Percentiles rank a stretch among this genome's conserved stretches.
Evolutionary conservation across 35 echinoderm and acorn worm species (phyloP).

Genomic region (Ophioderma brevispina): DNA sequence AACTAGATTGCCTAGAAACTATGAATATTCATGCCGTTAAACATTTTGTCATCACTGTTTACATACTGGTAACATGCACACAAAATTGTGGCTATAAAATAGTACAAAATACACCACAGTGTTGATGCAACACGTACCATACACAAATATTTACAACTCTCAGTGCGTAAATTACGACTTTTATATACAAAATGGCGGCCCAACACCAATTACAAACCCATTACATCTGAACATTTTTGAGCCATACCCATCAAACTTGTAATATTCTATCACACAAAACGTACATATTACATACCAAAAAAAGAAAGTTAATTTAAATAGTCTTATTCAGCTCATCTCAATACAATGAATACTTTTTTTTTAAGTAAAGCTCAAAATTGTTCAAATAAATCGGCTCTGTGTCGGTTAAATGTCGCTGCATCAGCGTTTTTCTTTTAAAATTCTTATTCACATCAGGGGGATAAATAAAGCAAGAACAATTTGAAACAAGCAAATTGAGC

Average conservation of each 20-base stretch:
- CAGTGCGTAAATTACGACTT: slow-evolving; percentile 5
- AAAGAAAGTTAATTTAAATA: background rate
- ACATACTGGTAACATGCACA: background rate
- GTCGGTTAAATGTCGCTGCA: no score
- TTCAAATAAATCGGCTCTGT: no score
- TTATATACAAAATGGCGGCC: background rate
- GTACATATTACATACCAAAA: background rate
- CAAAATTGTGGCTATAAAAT: background rate
- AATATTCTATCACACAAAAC: background rate
- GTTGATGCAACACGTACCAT: background rate
- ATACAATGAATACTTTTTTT: background rate
- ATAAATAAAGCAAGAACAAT: no score
- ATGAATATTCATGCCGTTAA: background rate
- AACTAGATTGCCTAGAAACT: background rate
- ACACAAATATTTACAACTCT: background rate
- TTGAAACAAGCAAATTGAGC: no score
- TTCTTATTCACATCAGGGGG: no score
- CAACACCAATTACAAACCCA: background rate
- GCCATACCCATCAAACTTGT: background rate
- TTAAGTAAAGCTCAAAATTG: no score
- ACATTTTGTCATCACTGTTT: background rate
- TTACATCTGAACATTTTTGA: background rate
- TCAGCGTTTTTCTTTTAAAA: no score
- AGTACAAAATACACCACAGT: slow-evolving; percentile 6
- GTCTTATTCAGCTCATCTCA: slow-evolving; percentile 7